phyloP scores from a whole-genome alignment of 2,113 vertebrate species.

The Daphoenositta chrysoptera region DNA sequence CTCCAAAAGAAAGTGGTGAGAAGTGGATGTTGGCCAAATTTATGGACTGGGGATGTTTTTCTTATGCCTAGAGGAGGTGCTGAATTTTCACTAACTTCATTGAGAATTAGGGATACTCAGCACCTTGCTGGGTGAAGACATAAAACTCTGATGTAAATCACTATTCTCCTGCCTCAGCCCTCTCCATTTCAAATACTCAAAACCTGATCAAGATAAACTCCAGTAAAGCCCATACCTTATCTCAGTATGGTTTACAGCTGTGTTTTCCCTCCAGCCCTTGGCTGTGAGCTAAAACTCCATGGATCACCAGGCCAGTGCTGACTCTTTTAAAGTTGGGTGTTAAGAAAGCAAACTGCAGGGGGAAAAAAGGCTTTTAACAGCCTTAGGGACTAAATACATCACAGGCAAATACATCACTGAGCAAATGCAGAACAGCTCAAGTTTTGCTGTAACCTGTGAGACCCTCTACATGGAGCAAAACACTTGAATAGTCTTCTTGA shows the following conservation, averaged over 20 bases:
- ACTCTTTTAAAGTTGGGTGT: background rate
- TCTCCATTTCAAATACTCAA: background rate
- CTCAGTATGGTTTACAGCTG: background rate
- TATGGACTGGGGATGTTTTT: background rate
- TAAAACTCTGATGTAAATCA: background rate
- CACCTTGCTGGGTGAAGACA: background rate
- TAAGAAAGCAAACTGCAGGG: background rate
- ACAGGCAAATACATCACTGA: background rate
- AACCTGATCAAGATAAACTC: background rate
- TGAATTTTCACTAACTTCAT: background rate
- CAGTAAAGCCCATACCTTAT: background rate
- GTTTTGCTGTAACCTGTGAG: background rate
- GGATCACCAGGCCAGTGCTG: background rate
- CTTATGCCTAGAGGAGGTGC: background rate
- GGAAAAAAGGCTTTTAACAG: background rate
- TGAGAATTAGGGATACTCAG: background rate
- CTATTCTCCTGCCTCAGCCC: background rate
- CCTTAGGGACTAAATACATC: slow-evolving; percentile 21
- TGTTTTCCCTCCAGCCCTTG: background rate
- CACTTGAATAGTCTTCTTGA: background rate
- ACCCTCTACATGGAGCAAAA: background rate
- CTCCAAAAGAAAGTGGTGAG: background rate
- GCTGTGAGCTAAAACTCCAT: slow-evolving; percentile 3
- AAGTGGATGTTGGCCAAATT: background rate
- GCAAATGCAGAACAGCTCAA: background rate